Conservation (phyloP, 2,888 invertebrate genomes). For the Labia minor region DNA sequence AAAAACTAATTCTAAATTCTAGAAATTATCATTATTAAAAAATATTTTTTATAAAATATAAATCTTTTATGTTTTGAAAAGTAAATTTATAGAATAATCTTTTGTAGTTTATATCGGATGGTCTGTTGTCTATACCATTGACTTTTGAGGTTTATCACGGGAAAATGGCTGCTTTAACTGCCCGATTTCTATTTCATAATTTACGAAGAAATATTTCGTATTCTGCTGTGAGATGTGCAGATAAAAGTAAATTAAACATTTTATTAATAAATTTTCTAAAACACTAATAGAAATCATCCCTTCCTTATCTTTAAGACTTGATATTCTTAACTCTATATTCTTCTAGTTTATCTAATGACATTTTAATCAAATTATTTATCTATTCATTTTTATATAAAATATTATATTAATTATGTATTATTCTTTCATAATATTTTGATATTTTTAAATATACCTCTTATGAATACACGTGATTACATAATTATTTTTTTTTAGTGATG, state of each 20-base stretch:
- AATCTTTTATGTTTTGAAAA: no score
- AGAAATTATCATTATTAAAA: no score
- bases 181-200: constrained; percentile 20
- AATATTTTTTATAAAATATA: no score
- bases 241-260: constrained; percentile 21
- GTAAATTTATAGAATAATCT: no score
- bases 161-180: constrained; percentile 28
- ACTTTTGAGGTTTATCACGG: no score
- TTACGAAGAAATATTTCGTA: constrained; percentile 23
- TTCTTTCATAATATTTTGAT: background rate
- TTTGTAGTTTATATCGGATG: no score
- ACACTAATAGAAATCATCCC: no score
- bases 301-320: background rate
- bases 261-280: no score
- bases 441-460: background rate
- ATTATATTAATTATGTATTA: background rate
- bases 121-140: no score
- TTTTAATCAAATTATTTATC: no score
- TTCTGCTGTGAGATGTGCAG: constrained; percentile 20
- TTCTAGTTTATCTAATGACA: no score
- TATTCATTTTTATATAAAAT: background rate
- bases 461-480: constrained; percentile 15
- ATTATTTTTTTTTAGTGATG: constrained; percentile 48
- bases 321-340: background rate
- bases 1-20: no score